Evolutionary conservation across 2,888 invertebrate species (phyloP).

Genomic region (Eristalis arbustorum): DNA sequence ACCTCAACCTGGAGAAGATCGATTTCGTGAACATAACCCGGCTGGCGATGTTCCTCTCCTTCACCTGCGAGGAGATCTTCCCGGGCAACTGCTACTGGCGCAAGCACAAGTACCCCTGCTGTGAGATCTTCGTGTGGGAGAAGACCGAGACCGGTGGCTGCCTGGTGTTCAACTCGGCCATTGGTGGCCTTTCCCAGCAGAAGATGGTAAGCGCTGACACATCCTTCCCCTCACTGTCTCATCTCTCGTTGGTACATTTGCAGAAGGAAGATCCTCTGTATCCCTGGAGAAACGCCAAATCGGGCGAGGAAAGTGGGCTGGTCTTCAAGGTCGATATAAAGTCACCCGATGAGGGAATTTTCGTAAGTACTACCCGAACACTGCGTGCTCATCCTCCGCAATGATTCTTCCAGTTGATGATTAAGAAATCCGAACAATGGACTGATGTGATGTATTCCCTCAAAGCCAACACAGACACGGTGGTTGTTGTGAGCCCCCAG

Average conservation of each 20-base stretch:
- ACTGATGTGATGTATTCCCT: slow-evolving; percentile 73
- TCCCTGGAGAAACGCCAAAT: slow-evolving; percentile 75
- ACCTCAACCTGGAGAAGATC: slow-evolving; percentile 75
- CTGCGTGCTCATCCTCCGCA: not conserved
- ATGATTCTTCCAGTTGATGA: slow-evolving; percentile 72
- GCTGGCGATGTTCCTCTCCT: slow-evolving; percentile 72
- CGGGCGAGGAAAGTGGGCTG: slow-evolving; percentile 75
- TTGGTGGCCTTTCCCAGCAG: slow-evolving; percentile 62
- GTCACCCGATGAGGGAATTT: slow-evolving; percentile 71
- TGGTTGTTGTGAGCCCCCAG: slow-evolving; percentile 76
- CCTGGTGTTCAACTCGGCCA: slow-evolving; percentile 80
- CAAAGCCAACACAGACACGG: slow-evolving; percentile 75
- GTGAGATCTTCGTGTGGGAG: slow-evolving; percentile 79
- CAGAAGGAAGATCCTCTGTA: slow-evolving; percentile 71
- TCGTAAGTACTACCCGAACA: slow-evolving; percentile 70
- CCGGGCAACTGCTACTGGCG: slow-evolving; percentile 79
- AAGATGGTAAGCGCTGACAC: slow-evolving; percentile 62
- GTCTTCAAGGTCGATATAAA: slow-evolving; percentile 72
- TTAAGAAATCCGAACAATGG: slow-evolving; percentile 74
- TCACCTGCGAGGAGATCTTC: slow-evolving; percentile 79
- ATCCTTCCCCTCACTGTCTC: not conserved
- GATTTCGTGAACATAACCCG: slow-evolving; percentile 74
- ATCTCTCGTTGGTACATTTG: not conserved
- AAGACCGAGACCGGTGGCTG: slow-evolving; percentile 80
- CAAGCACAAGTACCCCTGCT: slow-evolving; percentile 78